These are phyloP conservation scores for Symphodus melops DNA, from an alignment of 2,113 vertebrate genomes.

Conservation along the genomic window DNA sequence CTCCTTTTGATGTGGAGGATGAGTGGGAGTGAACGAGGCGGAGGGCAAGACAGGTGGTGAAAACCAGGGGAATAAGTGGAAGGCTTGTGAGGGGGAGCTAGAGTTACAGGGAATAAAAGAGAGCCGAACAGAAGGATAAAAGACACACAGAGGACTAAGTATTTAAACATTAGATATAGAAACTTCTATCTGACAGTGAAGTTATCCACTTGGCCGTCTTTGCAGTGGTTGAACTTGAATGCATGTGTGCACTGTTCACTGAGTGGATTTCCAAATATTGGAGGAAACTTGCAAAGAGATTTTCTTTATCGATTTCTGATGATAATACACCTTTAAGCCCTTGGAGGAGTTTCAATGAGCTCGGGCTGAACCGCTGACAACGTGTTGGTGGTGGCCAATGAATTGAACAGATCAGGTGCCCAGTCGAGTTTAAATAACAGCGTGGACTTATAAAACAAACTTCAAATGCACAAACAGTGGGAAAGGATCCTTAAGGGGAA, in stretches of 20 bases:
- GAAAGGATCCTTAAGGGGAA: neutral
- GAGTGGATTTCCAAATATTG: neutral
- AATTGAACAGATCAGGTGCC: neutral
- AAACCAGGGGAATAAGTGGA: constrained; percentile 26
- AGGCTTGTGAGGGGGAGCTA: constrained; percentile 5
- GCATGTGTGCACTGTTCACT: neutral
- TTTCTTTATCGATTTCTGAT: constrained; percentile 12
- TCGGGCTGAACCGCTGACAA: neutral
- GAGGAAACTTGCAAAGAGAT: neutral
- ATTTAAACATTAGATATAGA: neutral
- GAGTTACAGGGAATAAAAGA: neutral
- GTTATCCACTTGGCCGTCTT: neutral
- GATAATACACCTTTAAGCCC: neutral
- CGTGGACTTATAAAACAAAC: neutral
- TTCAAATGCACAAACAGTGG: neutral
- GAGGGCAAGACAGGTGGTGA: constrained; percentile 37
- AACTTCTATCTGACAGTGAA: neutral
- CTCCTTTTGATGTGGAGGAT: constrained; percentile 45
- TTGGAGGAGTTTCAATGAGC: constrained; percentile 1
- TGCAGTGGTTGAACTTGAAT: neutral
- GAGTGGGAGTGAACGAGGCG: constrained; percentile 44
- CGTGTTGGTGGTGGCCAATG: neutral
- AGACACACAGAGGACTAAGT: neutral
- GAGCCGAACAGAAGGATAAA: neutral
- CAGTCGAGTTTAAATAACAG: neutral